Conservation (phyloP, 2,888 invertebrate species). For the Eristalis intricaria region DNA sequence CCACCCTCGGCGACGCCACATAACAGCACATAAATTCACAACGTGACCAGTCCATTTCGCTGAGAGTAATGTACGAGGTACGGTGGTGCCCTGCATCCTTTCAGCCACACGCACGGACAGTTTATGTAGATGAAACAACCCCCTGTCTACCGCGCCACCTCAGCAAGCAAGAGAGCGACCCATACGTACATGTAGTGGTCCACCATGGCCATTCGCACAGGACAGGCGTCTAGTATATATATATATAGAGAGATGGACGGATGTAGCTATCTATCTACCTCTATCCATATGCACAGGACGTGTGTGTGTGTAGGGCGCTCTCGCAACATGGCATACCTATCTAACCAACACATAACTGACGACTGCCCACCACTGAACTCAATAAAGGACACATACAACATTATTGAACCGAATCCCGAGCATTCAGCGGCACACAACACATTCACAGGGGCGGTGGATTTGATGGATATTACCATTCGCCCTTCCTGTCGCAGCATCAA, state of each 20-base stretch:
- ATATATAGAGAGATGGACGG: constrained; percentile 13
- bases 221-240: constrained; percentile 35
- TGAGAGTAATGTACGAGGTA: constrained; percentile 29
- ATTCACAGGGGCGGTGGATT: constrained; percentile 70
- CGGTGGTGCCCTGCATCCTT: constrained; percentile 59
- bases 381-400: constrained; percentile 72
- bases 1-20: constrained; percentile 53
- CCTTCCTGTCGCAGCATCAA: constrained; percentile 62
- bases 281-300: constrained; percentile 18
- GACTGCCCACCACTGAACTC: constrained; percentile 72
- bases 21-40: constrained; percentile 61
- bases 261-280: constrained; percentile 1
- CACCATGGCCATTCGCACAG: constrained; percentile 47
- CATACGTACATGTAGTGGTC: constrained; percentile 31
- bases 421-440: constrained; percentile 65
- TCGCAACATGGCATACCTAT: constrained; percentile 25
- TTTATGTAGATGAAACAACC: constrained; percentile 41
- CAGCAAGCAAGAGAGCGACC: background rate
- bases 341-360: constrained; percentile 71
- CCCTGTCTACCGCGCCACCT: background rate
- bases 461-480: constrained; percentile 72
- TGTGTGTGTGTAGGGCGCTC: background rate
- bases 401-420: constrained; percentile 69
- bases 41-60: constrained; percentile 71
- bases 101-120: constrained; percentile 61